Percentiles rank a stretch among this genome's conserved stretches.
phyloP scores from a whole-genome alignment of 2,113 vertebrate species.

The Takifugu flavidus region DNA sequence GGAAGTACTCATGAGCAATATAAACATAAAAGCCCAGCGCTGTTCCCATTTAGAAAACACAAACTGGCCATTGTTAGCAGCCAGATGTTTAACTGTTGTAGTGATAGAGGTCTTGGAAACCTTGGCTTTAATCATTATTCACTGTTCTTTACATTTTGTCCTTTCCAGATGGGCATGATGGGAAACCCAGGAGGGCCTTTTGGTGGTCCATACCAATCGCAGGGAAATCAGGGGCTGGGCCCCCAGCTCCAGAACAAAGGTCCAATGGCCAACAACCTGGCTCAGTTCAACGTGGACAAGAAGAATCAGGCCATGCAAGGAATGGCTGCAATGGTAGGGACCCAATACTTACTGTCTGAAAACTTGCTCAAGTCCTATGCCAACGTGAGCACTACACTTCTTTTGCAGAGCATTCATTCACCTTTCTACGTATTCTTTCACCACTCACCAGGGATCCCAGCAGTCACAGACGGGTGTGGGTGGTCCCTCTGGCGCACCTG shows the following conservation, averaged over 20 bases:
- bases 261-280: slow-evolving; percentile 86
- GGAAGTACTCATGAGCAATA: too few relatives aligned
- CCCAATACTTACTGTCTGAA: neutral
- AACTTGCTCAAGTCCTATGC: neutral
- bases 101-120: neutral
- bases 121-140: neutral
- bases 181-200: slow-evolving; percentile 84
- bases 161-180: slow-evolving; percentile 91
- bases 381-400: neutral
- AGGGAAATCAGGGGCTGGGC: slow-evolving; percentile 86
- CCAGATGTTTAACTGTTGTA: too few relatives aligned
- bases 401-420: neutral
- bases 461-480: slow-evolving; percentile 64
- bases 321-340: slow-evolving; percentile 88
- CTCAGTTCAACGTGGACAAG: slow-evolving; percentile 91
- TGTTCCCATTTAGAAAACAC: too few relatives aligned
- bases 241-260: slow-evolving; percentile 91
- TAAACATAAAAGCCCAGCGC: too few relatives aligned
- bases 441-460: slow-evolving; percentile 59
- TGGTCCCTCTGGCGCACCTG: slow-evolving; percentile 54
- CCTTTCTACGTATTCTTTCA: neutral
- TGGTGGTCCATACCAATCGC: slow-evolving; percentile 84
- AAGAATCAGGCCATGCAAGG: slow-evolving; percentile 86
- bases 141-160: neutral
- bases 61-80: too few relatives aligned